Evolutionary conservation across 2,888 invertebrate genomes (phyloP).

Genomic region (Dynastes maya): DNA sequence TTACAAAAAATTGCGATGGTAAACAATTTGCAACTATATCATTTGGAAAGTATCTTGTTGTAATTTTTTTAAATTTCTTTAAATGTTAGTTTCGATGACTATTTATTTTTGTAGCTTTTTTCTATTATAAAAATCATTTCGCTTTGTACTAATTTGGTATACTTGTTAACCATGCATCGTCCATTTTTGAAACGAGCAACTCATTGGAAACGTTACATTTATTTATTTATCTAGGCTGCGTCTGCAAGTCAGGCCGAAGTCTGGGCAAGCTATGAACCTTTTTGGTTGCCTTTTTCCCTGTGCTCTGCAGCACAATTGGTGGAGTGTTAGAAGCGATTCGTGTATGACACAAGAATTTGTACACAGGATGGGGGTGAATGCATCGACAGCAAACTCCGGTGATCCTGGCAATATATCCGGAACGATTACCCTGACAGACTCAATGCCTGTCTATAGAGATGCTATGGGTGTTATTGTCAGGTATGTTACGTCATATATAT

Average conservation of each 20-base stretch:
- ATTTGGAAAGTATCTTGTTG: too few species aligned
- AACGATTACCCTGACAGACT: constrained; percentile 60
- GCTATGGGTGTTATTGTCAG: constrained; percentile 67
- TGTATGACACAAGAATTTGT: constrained; percentile 70
- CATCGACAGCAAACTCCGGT: constrained; percentile 66
- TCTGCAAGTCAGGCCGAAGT: constrained; percentile 72
- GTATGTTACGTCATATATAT: constrained; percentile 49
- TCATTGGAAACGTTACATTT: too few species aligned
- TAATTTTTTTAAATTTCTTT: too few species aligned
- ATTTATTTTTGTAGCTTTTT: too few species aligned
- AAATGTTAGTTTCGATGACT: too few species aligned
- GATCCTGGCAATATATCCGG: constrained; percentile 62
- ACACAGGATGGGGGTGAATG: constrained; percentile 70
- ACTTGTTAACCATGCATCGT: too few species aligned
- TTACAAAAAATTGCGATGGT: too few species aligned
- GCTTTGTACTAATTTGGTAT: too few species aligned
- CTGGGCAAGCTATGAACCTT: constrained; percentile 76
- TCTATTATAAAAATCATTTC: too few species aligned
- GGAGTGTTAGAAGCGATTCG: constrained; percentile 67
- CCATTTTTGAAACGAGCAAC: too few species aligned
- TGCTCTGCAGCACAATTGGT: constrained; percentile 74
- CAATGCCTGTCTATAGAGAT: constrained; percentile 64
- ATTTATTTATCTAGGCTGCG: constrained; percentile 61
- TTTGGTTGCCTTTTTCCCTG: constrained; percentile 75
- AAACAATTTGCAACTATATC: too few species aligned